phyloP scores from a whole-genome alignment of 1,140 invertebrate genomes.

The Anoplolepis gracilipes region DNA sequence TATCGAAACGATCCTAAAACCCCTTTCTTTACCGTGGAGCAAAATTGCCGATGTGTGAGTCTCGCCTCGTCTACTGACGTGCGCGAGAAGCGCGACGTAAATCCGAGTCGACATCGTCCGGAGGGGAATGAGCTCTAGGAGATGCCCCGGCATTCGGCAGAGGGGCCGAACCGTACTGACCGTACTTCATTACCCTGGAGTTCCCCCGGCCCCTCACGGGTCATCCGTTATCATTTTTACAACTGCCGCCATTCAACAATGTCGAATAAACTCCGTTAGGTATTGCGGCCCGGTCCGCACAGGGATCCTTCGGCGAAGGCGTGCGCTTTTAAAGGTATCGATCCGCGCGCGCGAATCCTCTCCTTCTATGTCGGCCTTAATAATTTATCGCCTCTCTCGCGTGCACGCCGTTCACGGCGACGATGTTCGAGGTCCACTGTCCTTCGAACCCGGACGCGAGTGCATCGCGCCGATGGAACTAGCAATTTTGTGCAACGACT shows the following conservation, averaged over 20 bases:
- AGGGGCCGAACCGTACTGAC: conserved; percentile 79
- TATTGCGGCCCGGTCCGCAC: conserved; percentile 82
- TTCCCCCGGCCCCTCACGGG: conserved; percentile 80
- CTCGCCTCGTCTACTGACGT: conserved; percentile 51
- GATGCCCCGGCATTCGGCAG: conserved; percentile 73
- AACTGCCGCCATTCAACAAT: conserved; percentile 86
- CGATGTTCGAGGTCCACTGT: conserved; percentile 23
- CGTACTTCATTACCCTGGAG: conserved; percentile 86
- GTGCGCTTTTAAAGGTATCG: conserved; percentile 77
- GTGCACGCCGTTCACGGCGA: conserved; percentile 13
- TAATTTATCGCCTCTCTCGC: conserved; percentile 66
- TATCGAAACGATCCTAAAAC: conserved; percentile 12
- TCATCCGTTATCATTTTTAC: conserved; percentile 87
- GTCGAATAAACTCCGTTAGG: conserved; percentile 86
- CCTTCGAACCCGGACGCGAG: conserved; percentile 46
- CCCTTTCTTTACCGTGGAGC: conserved; percentile 28
- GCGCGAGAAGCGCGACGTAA: conserved; percentile 68
- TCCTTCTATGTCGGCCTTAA: conserved; percentile 51
- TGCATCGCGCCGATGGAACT: conserved; percentile 42
- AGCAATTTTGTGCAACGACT: conserved; percentile 44
- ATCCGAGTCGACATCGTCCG: conserved; percentile 71
- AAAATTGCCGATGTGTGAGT: not conserved
- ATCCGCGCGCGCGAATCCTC: conserved; percentile 67
- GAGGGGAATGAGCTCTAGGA: conserved; percentile 72
- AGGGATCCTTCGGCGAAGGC: conserved; percentile 76